A percentile compares a stretch with the other conserved stretches of the same genome.
phyloP scores from a whole-genome alignment of 2,888 invertebrate genomes.

The Plagiodera versicolora region DNA sequence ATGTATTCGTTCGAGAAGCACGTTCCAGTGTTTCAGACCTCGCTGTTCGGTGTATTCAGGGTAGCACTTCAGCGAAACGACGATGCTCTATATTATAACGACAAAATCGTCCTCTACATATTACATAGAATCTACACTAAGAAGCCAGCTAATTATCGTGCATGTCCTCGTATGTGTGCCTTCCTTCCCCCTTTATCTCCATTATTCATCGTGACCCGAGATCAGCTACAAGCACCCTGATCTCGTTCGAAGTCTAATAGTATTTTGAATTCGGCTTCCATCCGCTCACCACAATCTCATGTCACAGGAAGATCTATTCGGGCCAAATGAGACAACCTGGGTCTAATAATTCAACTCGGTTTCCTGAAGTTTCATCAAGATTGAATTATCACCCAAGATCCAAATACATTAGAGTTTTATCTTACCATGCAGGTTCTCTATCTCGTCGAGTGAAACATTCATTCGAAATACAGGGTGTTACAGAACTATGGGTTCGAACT shows the following conservation, averaged over 20 bases:
- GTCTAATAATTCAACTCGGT: no score
- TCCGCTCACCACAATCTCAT: background rate
- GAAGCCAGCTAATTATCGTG: background rate
- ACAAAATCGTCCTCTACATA: background rate
- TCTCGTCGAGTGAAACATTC: no score
- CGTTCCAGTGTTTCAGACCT: no score
- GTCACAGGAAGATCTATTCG: background rate
- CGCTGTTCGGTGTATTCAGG: no score
- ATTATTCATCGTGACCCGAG: background rate
- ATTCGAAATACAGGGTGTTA: no score
- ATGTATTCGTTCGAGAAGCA: no score
- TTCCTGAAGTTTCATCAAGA: no score
- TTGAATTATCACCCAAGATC: no score
- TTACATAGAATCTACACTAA: background rate
- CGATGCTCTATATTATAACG: background rate
- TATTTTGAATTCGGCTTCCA: background rate
- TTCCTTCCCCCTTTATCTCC: background rate
- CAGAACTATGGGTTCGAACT: no score
- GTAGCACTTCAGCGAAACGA: no score
- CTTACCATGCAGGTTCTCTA: no score
- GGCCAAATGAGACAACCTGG: background rate
- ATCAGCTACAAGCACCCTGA: background rate
- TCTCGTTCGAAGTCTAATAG: background rate
- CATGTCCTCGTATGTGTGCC: background rate
- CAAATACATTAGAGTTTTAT: no score